Evolutionary conservation across 2,113 vertebrate genomes (phyloP).

Genomic region (Trochalopteron elliotii): DNA sequence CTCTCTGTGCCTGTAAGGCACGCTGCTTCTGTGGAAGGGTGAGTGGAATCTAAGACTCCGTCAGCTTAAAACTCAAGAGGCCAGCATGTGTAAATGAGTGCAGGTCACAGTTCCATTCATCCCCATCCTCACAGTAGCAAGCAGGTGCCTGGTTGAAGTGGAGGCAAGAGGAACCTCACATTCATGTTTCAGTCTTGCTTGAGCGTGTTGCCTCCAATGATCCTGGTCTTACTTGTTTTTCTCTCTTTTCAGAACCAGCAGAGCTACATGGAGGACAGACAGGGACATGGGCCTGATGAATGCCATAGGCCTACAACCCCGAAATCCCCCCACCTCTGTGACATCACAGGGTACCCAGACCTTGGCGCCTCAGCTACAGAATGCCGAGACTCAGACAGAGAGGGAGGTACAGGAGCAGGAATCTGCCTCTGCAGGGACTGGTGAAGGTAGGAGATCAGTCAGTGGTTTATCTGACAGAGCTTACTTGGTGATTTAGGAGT

Average conservation of each 20-base stretch:
- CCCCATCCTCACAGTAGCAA: neutral
- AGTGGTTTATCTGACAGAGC: neutral
- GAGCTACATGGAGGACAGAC: slow-evolving; percentile 92
- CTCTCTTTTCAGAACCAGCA: slow-evolving; percentile 82
- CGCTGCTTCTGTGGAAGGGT: neutral
- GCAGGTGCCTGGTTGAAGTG: neutral
- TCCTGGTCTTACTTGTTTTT: slow-evolving; percentile 5
- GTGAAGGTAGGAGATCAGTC: slow-evolving; percentile 68
- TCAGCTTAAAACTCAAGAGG: neutral
- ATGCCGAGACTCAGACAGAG: slow-evolving; percentile 96
- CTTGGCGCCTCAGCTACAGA: slow-evolving; percentile 90
- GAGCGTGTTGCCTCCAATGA: neutral
- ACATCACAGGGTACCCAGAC: slow-evolving; percentile 98
- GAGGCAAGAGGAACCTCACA: neutral
- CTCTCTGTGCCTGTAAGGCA: neutral
- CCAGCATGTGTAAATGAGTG: neutral
- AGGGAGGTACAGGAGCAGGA: slow-evolving; percentile 85
- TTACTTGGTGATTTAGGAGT: neutral
- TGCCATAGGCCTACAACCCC: slow-evolving; percentile 94
- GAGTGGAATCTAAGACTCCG: neutral
- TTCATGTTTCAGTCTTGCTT: neutral
- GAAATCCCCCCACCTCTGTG: slow-evolving; percentile 92
- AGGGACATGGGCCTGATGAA: slow-evolving; percentile 98
- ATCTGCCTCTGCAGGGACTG: slow-evolving; percentile 67
- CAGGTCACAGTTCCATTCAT: neutral